Percentiles rank a stretch among this genome's conserved stretches.
phyloP scores from a whole-genome alignment of 2,113 vertebrate species.

The Corapipo altera region DNA sequence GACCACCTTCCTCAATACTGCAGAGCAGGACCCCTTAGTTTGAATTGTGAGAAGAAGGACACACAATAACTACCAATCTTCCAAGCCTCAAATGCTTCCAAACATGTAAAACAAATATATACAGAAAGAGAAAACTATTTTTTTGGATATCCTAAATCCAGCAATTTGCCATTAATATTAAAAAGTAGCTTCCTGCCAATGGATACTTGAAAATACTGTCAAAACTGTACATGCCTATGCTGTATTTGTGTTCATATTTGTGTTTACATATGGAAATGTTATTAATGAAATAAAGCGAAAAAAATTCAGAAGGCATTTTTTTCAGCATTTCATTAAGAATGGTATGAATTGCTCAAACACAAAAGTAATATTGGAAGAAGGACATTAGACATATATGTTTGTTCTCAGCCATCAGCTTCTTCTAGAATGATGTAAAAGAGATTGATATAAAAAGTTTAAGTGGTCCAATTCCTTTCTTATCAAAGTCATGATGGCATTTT shows the following conservation, averaged over 20 bases:
- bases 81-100: not conserved
- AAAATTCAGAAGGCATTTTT: not conserved
- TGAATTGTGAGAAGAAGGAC: not conserved
- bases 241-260: not conserved
- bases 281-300: not conserved
- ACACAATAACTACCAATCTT: not conserved
- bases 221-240: not conserved
- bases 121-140: not conserved
- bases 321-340: not conserved
- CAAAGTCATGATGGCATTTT: not conserved
- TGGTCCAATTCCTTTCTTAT: not conserved
- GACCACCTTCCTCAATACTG: fast-evolving
- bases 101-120: not conserved
- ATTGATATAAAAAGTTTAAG: not conserved
- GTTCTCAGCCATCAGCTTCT: not conserved
- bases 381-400: not conserved
- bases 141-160: not conserved
- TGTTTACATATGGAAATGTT: not conserved
- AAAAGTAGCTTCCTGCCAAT: not conserved
- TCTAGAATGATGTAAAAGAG: not conserved
- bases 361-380: not conserved
- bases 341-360: not conserved
- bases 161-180: not conserved
- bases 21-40: no score
- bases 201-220: not conserved